Conservation (phyloP, 2,797 vertebrate genomes). For the Premnoplex brunnescens region DNA sequence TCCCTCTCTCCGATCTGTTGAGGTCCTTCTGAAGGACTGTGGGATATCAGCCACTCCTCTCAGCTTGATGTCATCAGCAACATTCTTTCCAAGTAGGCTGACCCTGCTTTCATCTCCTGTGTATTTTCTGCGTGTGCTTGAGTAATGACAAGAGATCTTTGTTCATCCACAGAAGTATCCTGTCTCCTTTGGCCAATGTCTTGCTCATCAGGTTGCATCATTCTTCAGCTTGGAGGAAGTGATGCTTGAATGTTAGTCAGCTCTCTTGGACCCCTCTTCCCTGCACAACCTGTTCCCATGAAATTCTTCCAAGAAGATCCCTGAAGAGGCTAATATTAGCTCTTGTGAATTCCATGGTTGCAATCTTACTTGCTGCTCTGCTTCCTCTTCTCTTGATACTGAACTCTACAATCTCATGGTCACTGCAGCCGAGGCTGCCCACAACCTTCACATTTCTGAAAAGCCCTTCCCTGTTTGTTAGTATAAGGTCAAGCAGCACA, state of each 20-base stretch:
- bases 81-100: not conserved
- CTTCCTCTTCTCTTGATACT: not conserved
- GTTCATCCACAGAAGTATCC: not conserved
- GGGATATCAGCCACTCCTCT: too few species aligned
- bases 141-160: not conserved
- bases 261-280: not conserved
- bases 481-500: not conserved
- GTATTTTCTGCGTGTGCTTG: not conserved
- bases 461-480: not conserved
- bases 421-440: not conserved
- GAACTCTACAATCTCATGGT: not conserved
- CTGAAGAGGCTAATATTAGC: not conserved
- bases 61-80: not conserved
- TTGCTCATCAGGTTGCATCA: not conserved
- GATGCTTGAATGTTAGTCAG: not conserved
- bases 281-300: not conserved
- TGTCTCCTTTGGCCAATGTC: not conserved
- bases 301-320: not conserved
- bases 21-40: not conserved
- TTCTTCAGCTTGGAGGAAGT: not conserved
- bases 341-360: not conserved
- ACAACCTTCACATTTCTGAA: not conserved
- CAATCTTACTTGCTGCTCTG: not conserved
- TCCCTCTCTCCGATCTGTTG: accelerated
- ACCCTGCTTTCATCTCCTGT: not conserved